These are phyloP conservation scores for Venturia canescens DNA, from an alignment of 1,140 invertebrate genomes.

Conservation along the genomic window DNA sequence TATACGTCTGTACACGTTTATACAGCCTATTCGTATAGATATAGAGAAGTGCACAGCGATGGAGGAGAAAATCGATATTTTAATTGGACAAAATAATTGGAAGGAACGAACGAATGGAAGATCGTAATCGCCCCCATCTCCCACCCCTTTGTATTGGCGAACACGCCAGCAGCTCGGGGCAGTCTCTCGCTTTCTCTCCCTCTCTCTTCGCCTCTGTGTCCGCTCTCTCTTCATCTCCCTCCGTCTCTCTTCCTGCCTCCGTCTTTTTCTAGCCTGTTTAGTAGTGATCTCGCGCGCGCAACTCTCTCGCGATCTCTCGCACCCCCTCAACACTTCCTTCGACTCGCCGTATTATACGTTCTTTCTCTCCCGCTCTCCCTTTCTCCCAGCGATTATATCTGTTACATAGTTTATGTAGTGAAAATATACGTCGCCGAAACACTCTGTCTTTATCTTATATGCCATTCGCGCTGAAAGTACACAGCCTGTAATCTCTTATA, in stretches of 20 bases:
- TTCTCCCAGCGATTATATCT: slow-evolving; percentile 15
- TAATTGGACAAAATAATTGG: slow-evolving; percentile 78
- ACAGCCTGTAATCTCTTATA: slow-evolving; percentile 11
- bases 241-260: slow-evolving; percentile 8
- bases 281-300: slow-evolving; percentile 18
- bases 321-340: slow-evolving; percentile 30
- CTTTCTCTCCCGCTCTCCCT: slow-evolving; percentile 6
- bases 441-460: slow-evolving; percentile 15
- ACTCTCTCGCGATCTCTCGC: slow-evolving; percentile 29
- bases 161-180: slow-evolving; percentile 40
- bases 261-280: slow-evolving; percentile 13
- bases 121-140: slow-evolving; percentile 70
- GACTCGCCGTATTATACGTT: neutral
- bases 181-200: slow-evolving; percentile 27
- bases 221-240: slow-evolving; percentile 20
- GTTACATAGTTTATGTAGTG: slow-evolving; percentile 31
- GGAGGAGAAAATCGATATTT: slow-evolving; percentile 75
- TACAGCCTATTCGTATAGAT: slow-evolving; percentile 45
- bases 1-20: neutral
- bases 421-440: slow-evolving; percentile 29
- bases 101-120: slow-evolving; percentile 75
- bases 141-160: slow-evolving; percentile 68
- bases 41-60: slow-evolving; percentile 51
- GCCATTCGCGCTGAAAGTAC: slow-evolving; percentile 3
- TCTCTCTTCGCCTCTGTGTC: slow-evolving; percentile 28